A percentile compares a stretch with the other conserved stretches of the same genome.
Evolutionary conservation across 1,140 invertebrate genomes (phyloP).

Genomic region (Subanguina moxae): DNA sequence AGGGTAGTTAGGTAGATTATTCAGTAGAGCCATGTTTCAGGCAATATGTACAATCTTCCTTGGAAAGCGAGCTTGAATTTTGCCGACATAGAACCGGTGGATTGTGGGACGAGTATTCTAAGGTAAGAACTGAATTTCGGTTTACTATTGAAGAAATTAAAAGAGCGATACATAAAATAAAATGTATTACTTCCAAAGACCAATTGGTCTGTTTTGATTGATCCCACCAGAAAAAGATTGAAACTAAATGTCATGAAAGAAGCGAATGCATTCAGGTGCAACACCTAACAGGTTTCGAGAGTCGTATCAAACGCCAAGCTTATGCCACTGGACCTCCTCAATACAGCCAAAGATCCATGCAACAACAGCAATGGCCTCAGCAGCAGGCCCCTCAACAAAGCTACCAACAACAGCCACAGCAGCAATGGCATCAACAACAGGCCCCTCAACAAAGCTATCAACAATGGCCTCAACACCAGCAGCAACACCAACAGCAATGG

Average conservation of each 20-base stretch:
- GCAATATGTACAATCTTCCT: slow-evolving; percentile 5
- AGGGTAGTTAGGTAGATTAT: not conserved
- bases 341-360: not conserved
- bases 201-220: too few species aligned
- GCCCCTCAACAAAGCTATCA: slow-evolving; percentile 4
- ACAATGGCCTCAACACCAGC: not conserved
- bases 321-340: slow-evolving; percentile 5
- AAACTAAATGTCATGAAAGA: not conserved
- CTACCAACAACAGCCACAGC: not conserved
- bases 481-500: not conserved
- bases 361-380: slow-evolving; percentile 5
- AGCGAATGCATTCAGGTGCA: not conserved
- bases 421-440: not conserved
- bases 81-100: slow-evolving; percentile 11
- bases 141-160: too few species aligned
- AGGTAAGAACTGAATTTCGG: not conserved
- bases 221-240: too few species aligned
- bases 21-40: not conserved
- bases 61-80: slow-evolving; percentile 15
- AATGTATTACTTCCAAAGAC: too few species aligned
- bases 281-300: not conserved
- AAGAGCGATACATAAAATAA: too few species aligned
- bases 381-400: slow-evolving; percentile 4
- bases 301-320: slow-evolving; percentile 3
- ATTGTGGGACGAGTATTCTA: slow-evolving; percentile 18